Evolutionary conservation across 2,113 vertebrate genomes (phyloP).

Genomic region (Picathartes gymnocephalus): DNA sequence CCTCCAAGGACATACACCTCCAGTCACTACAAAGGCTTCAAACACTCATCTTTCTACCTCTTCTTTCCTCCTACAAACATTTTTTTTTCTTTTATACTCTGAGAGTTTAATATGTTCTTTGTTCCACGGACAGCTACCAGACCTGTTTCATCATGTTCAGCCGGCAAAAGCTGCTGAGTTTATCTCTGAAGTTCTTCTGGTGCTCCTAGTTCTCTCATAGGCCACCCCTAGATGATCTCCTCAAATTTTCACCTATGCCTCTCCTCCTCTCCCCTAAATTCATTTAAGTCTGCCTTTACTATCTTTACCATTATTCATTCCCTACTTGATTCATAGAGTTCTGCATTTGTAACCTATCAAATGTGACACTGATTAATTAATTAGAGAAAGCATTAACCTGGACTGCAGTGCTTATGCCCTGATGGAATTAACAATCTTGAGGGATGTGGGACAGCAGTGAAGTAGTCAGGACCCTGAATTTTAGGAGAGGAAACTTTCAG

Average conservation of each 20-base stretch:
- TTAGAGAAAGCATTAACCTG: not conserved
- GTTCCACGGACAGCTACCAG: not conserved
- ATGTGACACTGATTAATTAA: not conserved
- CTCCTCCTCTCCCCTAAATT: not conserved
- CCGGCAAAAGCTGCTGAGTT: rapidly evolving
- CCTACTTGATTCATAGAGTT: not conserved
- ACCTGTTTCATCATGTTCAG: not conserved
- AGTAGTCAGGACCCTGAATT: not conserved
- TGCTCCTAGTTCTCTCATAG: not conserved
- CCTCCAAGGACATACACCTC: not conserved
- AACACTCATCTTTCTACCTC: not conserved
- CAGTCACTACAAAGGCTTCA: not conserved
- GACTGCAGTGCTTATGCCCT: not conserved
- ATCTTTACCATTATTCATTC: not conserved
- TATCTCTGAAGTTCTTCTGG: not conserved
- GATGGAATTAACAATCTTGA: not conserved
- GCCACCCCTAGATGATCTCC: not conserved
- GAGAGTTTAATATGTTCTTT: not conserved
- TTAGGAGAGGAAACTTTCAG: not conserved
- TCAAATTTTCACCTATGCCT: not conserved
- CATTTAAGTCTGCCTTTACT: not conserved
- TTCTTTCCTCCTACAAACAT: not conserved
- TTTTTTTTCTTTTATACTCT: not conserved
- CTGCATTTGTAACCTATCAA: not conserved
- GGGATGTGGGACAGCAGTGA: not conserved